A percentile compares a stretch with the other conserved stretches of the same genome.
phyloP scores from a whole-genome alignment of 1,140 invertebrate genomes.

The Apis florea region DNA sequence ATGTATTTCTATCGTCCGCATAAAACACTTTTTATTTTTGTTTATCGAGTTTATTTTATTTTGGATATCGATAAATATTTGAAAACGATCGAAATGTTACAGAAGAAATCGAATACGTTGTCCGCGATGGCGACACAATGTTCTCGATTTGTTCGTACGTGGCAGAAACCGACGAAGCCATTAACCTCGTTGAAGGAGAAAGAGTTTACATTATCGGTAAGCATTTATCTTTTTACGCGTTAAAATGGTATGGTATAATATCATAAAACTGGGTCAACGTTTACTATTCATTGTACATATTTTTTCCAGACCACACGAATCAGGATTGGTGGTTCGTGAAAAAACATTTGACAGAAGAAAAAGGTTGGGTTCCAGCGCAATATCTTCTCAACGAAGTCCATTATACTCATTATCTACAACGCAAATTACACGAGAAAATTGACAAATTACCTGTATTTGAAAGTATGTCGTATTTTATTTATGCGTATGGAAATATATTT shows the following conservation, averaged over 20 bases:
- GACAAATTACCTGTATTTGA: constrained; percentile 95
- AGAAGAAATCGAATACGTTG: constrained; percentile 74
- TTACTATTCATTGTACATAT: background rate
- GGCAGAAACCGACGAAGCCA: constrained; percentile 92
- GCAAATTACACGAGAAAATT: constrained; percentile 94
- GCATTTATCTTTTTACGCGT: background rate
- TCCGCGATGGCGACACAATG: constrained; percentile 88
- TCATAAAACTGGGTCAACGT: background rate
- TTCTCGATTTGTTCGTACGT: constrained; percentile 92
- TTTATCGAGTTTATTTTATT: background rate
- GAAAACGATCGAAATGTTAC: constrained; percentile 13
- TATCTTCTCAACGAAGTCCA: constrained; percentile 90
- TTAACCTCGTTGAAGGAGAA: constrained; percentile 95
- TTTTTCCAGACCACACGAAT: constrained; percentile 85
- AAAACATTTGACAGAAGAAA: constrained; percentile 94
- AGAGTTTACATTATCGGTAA: constrained; percentile 91
- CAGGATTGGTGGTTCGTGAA: constrained; percentile 95
- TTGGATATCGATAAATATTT: background rate
- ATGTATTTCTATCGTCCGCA: constrained; percentile 3
- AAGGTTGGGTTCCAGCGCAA: constrained; percentile 94
- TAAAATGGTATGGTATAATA: background rate
- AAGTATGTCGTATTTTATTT: constrained; percentile 83
- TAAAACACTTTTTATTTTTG: background rate
- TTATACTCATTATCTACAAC: constrained; percentile 91
- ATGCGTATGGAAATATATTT: background rate